phyloP scores from a whole-genome alignment of 2,888 invertebrate species.

The Nemotelus nigrinus region DNA sequence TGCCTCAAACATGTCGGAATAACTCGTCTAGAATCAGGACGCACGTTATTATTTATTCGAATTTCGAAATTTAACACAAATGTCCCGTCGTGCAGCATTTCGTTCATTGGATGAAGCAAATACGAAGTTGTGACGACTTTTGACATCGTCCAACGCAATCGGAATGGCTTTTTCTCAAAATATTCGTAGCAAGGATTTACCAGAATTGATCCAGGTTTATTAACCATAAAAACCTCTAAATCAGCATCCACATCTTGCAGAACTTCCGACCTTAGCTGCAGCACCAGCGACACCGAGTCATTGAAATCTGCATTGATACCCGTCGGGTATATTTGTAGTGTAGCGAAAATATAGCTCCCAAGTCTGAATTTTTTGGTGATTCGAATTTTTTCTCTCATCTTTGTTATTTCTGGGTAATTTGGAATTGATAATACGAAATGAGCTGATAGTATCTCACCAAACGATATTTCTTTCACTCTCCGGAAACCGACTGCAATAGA shows the following conservation, averaged over 20 bases:
- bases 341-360: neutral
- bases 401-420: slow-evolving; percentile 5
- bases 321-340: slow-evolving; percentile 20
- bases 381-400: neutral
- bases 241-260: slow-evolving; percentile 20
- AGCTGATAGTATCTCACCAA: neutral
- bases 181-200: slow-evolving; percentile 21
- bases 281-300: neutral
- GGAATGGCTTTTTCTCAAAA: slow-evolving; percentile 15
- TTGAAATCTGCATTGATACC: slow-evolving; percentile 20
- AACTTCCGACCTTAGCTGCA: slow-evolving; percentile 3
- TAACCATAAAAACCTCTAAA: slow-evolving; percentile 1
- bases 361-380: slow-evolving; percentile 1
- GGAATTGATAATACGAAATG: neutral
- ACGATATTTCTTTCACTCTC: slow-evolving; percentile 17
- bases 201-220: neutral
- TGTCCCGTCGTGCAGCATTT: neutral
- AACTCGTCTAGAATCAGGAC: neutral
- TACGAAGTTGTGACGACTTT: neutral
- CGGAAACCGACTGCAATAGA: neutral
- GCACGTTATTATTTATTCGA: neutral
- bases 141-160: slow-evolving; percentile 8
- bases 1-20: neutral
- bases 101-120: neutral
- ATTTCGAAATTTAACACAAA: slow-evolving; percentile 7